Base-by-base conservation (phyloP, 1,140 invertebrate genomes). In the Nymphalis io region DNA sequence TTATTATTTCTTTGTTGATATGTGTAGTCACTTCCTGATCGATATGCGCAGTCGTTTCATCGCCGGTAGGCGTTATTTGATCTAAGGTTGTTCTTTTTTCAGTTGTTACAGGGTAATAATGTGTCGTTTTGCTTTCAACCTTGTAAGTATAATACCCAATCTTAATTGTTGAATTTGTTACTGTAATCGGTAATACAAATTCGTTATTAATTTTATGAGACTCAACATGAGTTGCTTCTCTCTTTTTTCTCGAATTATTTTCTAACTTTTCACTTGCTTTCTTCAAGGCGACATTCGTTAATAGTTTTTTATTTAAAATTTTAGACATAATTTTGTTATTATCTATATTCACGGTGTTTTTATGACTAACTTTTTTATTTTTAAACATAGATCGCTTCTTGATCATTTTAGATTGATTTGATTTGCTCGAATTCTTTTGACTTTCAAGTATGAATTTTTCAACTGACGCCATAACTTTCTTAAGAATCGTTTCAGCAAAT, bases 391-490 rank as follows among this genome's bases (percentile, higher is more conserved):
- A 76, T 55, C 75, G 65, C 55, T 83, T 79, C 57, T 80, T 66
- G 4, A 78, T 42, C 20, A 70, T 48, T 69, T 79, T 77, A 60
- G 64, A 20, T 57, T 72, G 42, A 42, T 16, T 60, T 60, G 57
- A 59, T 55, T 63, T 69, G 61, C 21, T 72, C 61, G 68, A 68
- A 55, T 69, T 76, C 27, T 68, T 77, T 18, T 84, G 51, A 38
- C 68, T 79, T 11, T 80, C 80, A 15, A 55, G 68, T 11, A 83
- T 69, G 48, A 82, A 65, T 70, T 80, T 79, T 23, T 79, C 73
- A 0, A 82, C 68, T 13, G 75, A 76, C 11, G 63, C 66, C 73
- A 83, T 79, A 12, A 83, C 78, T 68, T 70, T 75, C 59, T 81
- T 83, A 0, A 81, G 63, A 21, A 83, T 65, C 39, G 69, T 73